phyloP scores from a whole-genome alignment of 37 sponge, comb jelly and placozoan species.

The Ianthella basta region DNA sequence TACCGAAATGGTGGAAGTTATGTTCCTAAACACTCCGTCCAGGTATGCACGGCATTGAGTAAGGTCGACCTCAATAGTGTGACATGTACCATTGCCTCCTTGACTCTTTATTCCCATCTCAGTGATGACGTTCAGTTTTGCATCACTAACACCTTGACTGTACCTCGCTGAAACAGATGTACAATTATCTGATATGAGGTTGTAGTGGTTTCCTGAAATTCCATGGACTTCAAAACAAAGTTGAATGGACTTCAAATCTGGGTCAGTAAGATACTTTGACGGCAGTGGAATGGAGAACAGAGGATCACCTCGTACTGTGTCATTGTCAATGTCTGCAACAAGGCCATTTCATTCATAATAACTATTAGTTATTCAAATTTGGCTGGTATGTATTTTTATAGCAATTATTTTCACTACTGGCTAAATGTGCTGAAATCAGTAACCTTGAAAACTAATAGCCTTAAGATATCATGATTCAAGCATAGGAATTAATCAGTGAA shows the following conservation, averaged over 20 bases:
- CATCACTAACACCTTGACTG: not conserved
- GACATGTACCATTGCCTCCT: slow-evolving; percentile 5
- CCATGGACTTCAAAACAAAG: slow-evolving; percentile 13
- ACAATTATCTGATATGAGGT: slow-evolving; percentile 19
- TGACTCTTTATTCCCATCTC: slow-evolving; percentile 1
- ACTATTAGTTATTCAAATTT: too few relatives aligned
- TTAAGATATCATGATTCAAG: too few relatives aligned
- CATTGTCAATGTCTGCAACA: not conserved
- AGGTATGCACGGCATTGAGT: not conserved
- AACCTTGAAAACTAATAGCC: too few relatives aligned
- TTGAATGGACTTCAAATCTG: not conserved
- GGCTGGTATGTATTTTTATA: too few relatives aligned
- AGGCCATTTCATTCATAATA: too few relatives aligned
- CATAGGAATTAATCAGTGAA: too few relatives aligned
- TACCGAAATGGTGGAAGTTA: too few relatives aligned
- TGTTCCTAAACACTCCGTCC: not conserved
- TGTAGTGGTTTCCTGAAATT: not conserved
- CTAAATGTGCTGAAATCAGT: too few relatives aligned
- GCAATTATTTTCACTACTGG: too few relatives aligned
- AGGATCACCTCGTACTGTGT: slow-evolving; percentile 24
- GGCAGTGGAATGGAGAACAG: slow-evolving; percentile 18
- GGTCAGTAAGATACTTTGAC: not conserved
- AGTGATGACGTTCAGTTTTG: not conserved
- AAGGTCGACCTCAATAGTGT: not conserved
- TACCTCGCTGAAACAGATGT: not conserved